Evolutionary conservation across 2,888 invertebrate genomes (phyloP), one percentile per base, ranked within the genome.

Genomic region (Zygogramma bicolorata): DNA sequence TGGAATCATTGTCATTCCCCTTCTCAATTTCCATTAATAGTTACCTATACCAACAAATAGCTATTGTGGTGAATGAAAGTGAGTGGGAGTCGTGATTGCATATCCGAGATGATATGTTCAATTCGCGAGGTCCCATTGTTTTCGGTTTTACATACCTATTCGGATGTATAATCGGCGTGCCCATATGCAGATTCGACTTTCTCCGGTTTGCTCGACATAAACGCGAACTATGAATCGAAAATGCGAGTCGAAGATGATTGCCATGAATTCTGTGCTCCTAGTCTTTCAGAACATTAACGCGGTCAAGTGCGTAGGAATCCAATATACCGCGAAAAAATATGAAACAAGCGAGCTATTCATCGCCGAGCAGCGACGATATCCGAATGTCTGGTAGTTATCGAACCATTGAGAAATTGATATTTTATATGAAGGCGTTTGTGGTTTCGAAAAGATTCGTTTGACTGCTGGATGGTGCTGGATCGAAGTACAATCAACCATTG

Each of bases 261-360:
- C 29, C 46, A 29, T 63, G 25, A 29, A 49, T 42, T 63, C 29
- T 49, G 4, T 29, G 29, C n/a, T 63, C 18, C 49, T 59, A 46
- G 13, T 31, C 15, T 27, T 58, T 20, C 18, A 15, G 27, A 69
- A 63, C 63, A 42, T 63, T 42, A 46, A 71, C 66, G 69, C 61
- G 74, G 76, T 70, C 76, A 76, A 74, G 69, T 70, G 74, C 66
- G 70, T 76, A 29, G 74, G 76, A 76, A 76, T 76, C 72, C 74
- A 72, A 75, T 76, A 76, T 72, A 53, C 63, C 10, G 61, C 68
- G 68, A 72, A 70, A 46, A 76, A 70, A 73, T 71, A 65, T 70
- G 22, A 69, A 61, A 67, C 68, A 75, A 71, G 60, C n/a, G 73
- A 63, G 73, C 60, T 71, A 75, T 75, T 75, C 75, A 73, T 75